Evolutionary conservation across 2,113 vertebrate species (phyloP), one percentile per base, ranked within the genome.

Genomic region (Fukomys damarensis): DNA sequence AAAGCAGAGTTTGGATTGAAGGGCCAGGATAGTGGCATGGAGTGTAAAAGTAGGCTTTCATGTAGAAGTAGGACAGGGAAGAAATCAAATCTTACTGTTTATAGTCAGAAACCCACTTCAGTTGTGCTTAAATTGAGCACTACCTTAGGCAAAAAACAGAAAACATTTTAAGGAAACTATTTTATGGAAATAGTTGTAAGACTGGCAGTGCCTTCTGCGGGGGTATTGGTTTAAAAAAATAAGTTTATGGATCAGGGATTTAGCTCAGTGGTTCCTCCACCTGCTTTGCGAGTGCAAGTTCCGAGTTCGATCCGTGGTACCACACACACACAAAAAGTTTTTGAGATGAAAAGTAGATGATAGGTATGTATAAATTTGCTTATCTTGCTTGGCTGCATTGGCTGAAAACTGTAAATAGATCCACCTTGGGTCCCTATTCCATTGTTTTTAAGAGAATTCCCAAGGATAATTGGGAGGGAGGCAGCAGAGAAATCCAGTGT

Each of bases 311-410:
- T n/a, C n/a, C n/a, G n/a, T n/a, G n/a, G n/a, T n/a, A n/a, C n/a
- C n/a, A n/a, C n/a, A n/a, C n/a, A n/a, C n/a, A n/a, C n/a, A n/a
- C n/a, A 49, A 49, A 6, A 49, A 49, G 9, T 49, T 49, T 49
- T 6, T 93, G 97, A 96, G 43, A 90, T 28, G 54, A 93, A 92
- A 89, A 65, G 58, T 83, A 61, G 86, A 49, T 96, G 81, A 89
- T 94, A 77, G 41, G 70, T 83, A 83, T 88, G 89, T 86, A 12
- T 94, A 97, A 95, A 94, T 97, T 83, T 97, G 58, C 81, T 82
- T 92, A 80, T 94, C 81, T 49, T 92, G 38, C 90, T 89, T 61
- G 63, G 92, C 83, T 86, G 91, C 74, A 49, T 81, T 54, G 96
- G 68, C 65, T 96, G 65, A 52, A 54, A 97, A 72, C 43, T 43